A percentile compares a stretch with the other conserved stretches of the same genome.
phyloP scores from a whole-genome alignment of 2,888 invertebrate species.

The Nomada goodeniana region DNA sequence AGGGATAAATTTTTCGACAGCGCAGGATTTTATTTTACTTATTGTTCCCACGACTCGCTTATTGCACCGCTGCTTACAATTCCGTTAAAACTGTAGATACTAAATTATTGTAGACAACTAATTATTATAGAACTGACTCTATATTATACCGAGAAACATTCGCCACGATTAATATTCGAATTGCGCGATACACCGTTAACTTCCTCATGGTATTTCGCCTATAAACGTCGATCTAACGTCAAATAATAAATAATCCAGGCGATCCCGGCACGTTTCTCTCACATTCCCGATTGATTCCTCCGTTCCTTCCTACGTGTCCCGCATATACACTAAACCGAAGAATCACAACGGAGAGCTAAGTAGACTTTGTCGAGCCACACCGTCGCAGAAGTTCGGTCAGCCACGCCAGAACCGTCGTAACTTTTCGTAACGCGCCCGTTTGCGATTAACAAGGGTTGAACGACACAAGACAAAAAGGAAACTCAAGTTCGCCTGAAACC shows the following conservation, averaged over 20 bases:
- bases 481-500: conserved; percentile 2
- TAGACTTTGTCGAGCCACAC: conserved; percentile 13
- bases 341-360: conserved; percentile 1
- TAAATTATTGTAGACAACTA: too few relatives aligned
- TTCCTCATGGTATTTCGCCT: neutral
- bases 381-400: conserved; percentile 24
- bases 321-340: neutral
- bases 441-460: conserved; percentile 51
- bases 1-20: too few relatives aligned
- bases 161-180: too few relatives aligned
- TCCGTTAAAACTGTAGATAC: too few relatives aligned
- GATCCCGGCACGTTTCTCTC: neutral
- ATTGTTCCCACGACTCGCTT: too few relatives aligned
- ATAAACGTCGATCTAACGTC: too few relatives aligned
- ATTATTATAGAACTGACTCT: too few relatives aligned
- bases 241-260: too few relatives aligned
- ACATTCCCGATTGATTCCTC: neutral
- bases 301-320: neutral
- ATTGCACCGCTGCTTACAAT: too few relatives aligned
- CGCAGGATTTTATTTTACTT: too few relatives aligned
- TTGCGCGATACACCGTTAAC: too few relatives aligned
- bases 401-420: conserved; percentile 27
- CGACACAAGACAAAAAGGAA: conserved; percentile 34
- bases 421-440: conserved; percentile 22
- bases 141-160: too few relatives aligned